Base-by-base conservation (phyloP, 2,888 invertebrate genomes). In the Drosophila fungiperda region DNA sequence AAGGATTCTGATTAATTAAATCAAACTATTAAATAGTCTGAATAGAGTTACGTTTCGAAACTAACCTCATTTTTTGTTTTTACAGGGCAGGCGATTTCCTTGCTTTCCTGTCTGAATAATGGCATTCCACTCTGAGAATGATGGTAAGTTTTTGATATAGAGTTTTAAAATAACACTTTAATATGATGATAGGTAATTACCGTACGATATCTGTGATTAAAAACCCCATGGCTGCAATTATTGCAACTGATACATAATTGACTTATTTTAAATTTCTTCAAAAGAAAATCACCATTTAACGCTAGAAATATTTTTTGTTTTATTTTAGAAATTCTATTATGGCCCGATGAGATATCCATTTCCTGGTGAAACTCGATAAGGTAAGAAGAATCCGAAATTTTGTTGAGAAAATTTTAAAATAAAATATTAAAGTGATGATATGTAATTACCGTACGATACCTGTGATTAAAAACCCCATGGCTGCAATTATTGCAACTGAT, bases 401-500 rank as follows among this genome's bases (percentile, higher is more conserved):
- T 49, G 8, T 20, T 40, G 50, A 9, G 0, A 26, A 29, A 29
- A 29, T 29, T 29, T 29, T 29, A 29, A 6, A 29, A 29, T 29
- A 29, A 29, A 29, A 29, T 29, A 29, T 29, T 26, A 26, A 67
- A 38, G 29, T 84, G 84, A 84, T 84, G 84, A 84, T 48, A 26
- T 29, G 78, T 83, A 84, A 84, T 84, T 84, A 84, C 84, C 84
- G 84, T 87, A 87, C 60, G 84, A 84, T 74, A 58, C 78, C 33
- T 54, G 29, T 84, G 84, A 82, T 87, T 84, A 68, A 74, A 80
- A 84, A 82, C 60, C 40, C 52, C n/a, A 87, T 78, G 84, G 87
- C 84, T 85, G 84, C 87, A 87, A 52, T 76, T 70, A 62, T 82
- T 84, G 84, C 82, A 86, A 84, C 87, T 85, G 84, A 84, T 66